Base-by-base conservation (phyloP, 2,113 vertebrate species). In the Dasypus novemcinctus region DNA sequence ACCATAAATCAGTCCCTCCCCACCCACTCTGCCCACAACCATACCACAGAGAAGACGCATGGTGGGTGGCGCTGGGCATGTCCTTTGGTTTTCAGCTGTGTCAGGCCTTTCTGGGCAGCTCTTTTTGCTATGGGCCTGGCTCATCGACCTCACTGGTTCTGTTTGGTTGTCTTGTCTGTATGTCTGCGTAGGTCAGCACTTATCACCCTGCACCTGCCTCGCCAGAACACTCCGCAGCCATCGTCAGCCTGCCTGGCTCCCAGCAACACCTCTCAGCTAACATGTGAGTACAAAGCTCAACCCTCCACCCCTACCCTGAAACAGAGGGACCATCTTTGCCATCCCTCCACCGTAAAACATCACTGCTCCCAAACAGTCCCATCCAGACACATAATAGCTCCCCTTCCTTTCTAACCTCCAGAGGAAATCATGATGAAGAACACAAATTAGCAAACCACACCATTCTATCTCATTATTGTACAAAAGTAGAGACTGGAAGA, bases 201-300 rank as follows among this genome's bases (percentile, higher is more conserved):
- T 97, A 97, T n/a, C 98, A 97, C 8, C 36, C 98, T 0, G 4
- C 66, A 0, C 83, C 98, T 27, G 98, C 96, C 88, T 36, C 98
- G 0, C 75, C 98, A 79, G 98, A 98, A 78, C 97, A 97, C 23
- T 93, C 98, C 0, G 95, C 97, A 0, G 97, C 98, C 87, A 93
- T 98, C 3, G 94, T 99, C 86, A 97, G 97, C 4, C 93, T 98
- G 11, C 98, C 98, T 29, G 94, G 97, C 23, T 98, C 98, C 95
- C 98, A 99, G 97, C 98, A 98, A 8, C 98, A 98, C 29, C 25
- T 98, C 0, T 91, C 98, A 0, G 92, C 98, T 10, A 98, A 98
- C 49, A 98, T 98, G 98, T 99, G 97, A 93, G 98, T 99, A 97
- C 29, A 54, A 90, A 5, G 11, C 43, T 1, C 8, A 10, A 46